Base-by-base conservation (phyloP, 2,888 invertebrate species). In the Spodoptera picta region DNA sequence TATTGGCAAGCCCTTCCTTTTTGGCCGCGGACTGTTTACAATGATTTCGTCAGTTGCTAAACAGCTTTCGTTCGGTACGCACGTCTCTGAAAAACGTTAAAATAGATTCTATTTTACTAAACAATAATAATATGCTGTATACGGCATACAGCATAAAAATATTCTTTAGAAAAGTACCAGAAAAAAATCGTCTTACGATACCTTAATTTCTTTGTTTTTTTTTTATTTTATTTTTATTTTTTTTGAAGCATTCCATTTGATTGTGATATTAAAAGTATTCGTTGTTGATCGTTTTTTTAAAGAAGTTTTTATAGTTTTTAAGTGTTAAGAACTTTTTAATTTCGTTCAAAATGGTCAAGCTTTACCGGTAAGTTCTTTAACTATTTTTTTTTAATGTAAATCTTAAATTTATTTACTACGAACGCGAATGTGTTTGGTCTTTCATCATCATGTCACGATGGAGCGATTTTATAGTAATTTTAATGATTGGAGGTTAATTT, bases 91-190 rank as follows among this genome's bases (percentile, higher is more conserved):
- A 11, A 60, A 72, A 71, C 50, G 58, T 74, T 57, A 72, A 78
- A 74, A 68, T 74, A 75, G 68, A 75, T 82, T 67, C 67, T 73
- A 66, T 51, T 73, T 68, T 66, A 19, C 41, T 23, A 69, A 75
- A 80, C 77, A 68, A 72, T 60, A 56, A 79, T 90, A 90, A 81
- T 90, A 91, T 92, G 91, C 92, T 91, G 90, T 92, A 89, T 88
- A 84, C 75, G 71, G 77, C 63, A 84, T 89, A 90, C 91, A 89
- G 91, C 91, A 86, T 86, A 67, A 77, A 72, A 65, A 81, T 87
- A 54, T 86, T 87, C 75, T 89, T 82, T 61, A 87, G 79, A 79
- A 92, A 91, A 79, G 82, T 89, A 65, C 90, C 90, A 11, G 80
- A 82, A 43, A 89, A 87, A 82, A 87, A 80, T 83, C 83, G 85